These are phyloP conservation scores for Hiodon tergisus DNA, from an alignment of 2,113 vertebrate genomes.

Conservation along the genomic window DNA sequence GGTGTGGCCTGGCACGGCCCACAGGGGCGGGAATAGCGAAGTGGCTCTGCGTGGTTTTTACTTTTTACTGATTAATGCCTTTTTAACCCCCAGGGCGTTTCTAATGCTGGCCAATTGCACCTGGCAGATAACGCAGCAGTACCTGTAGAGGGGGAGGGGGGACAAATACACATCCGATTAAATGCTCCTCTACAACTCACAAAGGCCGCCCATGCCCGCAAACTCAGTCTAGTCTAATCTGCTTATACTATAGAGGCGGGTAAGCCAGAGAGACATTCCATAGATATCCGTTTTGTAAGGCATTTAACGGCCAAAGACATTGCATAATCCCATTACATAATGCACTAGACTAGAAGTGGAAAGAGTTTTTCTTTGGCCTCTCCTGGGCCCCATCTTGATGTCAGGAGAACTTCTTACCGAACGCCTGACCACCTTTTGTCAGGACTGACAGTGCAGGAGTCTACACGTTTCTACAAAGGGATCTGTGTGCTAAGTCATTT, in stretches of 20 bases:
- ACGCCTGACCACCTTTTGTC: not conserved
- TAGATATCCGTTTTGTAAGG: constrained; percentile 23
- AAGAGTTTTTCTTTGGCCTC: not conserved
- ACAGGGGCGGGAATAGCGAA: not conserved
- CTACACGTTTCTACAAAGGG: not conserved
- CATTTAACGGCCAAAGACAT: constrained; percentile 32
- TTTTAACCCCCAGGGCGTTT: not conserved
- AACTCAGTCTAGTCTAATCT: not conserved
- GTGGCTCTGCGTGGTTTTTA: too few relatives aligned
- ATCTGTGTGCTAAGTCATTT: not conserved
- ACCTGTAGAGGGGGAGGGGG: not conserved
- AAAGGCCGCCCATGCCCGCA: too few relatives aligned
- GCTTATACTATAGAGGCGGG: not conserved
- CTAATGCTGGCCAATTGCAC: not conserved
- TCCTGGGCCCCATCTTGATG: not conserved
- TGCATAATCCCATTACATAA: constrained; percentile 47
- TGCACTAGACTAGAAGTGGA: constrained; percentile 20
- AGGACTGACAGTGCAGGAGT: not conserved
- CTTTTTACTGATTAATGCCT: not conserved
- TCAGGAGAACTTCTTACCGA: not conserved
- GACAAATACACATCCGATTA: too few relatives aligned
- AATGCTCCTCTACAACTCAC: too few relatives aligned
- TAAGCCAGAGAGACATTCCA: not conserved
- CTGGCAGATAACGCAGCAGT: not conserved
- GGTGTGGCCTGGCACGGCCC: not conserved